Evolutionary conservation across 2,888 invertebrate genomes (phyloP), one percentile per base, ranked within the genome.

Genomic region (Lasius fuliginosus): DNA sequence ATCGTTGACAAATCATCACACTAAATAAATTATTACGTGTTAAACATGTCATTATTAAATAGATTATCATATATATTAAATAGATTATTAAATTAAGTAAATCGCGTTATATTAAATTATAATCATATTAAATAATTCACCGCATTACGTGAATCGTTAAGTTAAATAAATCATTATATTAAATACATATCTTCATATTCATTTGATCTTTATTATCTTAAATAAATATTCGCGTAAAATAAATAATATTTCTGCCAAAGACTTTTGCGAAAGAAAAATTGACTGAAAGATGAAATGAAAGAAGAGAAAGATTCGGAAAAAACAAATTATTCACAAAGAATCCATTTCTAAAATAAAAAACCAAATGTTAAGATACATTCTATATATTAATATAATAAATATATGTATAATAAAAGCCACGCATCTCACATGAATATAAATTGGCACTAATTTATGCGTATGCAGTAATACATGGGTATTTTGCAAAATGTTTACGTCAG

Each of bases 381-480:
- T 12, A 23, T 53, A 23, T n/a, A 8, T 6, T n/a, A 15, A 36
- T 6, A 11, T 3, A 8, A 15, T 11, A 15, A 11, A 18, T 33
- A 15, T 18, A 65, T 36, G 23, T 65, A 23, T 23, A 23, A 23
- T 49, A 49, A 76, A 49, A 49, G 33, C 18, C n/a, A 12, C 30
- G 36, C 18, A 49, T 36, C 33, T 76, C 65, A 18, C 53, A 36
- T 53, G 49, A 9, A 76, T 30, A 53, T 46, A 46, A 64, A 49
- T 65, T 76, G n/a, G 23, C 65, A 15, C 6, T 49, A 76, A 76
- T 76, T 76, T 65, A 76, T 65, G 49, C 75, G 49, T 74, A 74
- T 69, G 77, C 27, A 65, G 64, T 58, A 56, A 77, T 58, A 30
- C 42, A 77, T 15, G 69, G 5, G 27, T 73, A 58, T 71, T 73